phyloP scores from a whole-genome alignment of 2,113 vertebrate genomes.

The Suricata suricatta region DNA sequence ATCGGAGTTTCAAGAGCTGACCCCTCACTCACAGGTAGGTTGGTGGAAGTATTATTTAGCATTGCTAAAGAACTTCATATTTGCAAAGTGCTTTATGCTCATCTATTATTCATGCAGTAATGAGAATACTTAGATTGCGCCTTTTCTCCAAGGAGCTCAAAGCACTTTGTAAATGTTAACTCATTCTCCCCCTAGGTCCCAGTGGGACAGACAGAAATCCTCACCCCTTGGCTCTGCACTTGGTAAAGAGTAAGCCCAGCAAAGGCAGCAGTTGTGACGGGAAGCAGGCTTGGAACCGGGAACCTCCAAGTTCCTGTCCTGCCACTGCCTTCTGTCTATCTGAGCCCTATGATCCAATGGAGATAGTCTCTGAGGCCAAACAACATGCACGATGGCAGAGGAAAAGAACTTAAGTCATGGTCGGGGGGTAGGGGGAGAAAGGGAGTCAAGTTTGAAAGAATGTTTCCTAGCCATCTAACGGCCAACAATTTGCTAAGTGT shows the following conservation, averaged over 20 bases:
- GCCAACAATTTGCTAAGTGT: background rate
- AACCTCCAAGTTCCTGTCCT: background rate
- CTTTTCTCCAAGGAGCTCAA: slow-evolving; percentile 79
- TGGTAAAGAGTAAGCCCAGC: slow-evolving; percentile 67
- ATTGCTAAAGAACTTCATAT: slow-evolving; percentile 76
- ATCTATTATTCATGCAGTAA: slow-evolving; percentile 80
- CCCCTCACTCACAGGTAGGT: slow-evolving; percentile 59
- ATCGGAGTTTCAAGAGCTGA: background rate
- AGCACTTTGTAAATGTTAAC: slow-evolving; percentile 83
- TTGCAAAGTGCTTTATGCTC: slow-evolving; percentile 77
- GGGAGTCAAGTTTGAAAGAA: background rate
- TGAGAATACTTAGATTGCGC: slow-evolving; percentile 79
- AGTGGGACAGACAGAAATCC: slow-evolving; percentile 63
- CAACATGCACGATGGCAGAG: background rate
- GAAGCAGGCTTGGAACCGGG: background rate
- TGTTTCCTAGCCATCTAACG: background rate
- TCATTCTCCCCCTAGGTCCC: slow-evolving; percentile 72
- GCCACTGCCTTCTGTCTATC: background rate
- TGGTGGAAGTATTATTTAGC: slow-evolving; percentile 71
- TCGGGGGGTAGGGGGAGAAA: background rate
- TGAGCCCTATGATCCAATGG: background rate
- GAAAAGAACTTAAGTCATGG: background rate
- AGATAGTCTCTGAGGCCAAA: background rate
- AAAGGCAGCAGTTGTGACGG: background rate
- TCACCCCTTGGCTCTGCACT: slow-evolving; percentile 63